These are phyloP conservation scores for Neelides sp. DNA, from an alignment of 1,140 invertebrate species.

Conservation along the genomic window DNA sequence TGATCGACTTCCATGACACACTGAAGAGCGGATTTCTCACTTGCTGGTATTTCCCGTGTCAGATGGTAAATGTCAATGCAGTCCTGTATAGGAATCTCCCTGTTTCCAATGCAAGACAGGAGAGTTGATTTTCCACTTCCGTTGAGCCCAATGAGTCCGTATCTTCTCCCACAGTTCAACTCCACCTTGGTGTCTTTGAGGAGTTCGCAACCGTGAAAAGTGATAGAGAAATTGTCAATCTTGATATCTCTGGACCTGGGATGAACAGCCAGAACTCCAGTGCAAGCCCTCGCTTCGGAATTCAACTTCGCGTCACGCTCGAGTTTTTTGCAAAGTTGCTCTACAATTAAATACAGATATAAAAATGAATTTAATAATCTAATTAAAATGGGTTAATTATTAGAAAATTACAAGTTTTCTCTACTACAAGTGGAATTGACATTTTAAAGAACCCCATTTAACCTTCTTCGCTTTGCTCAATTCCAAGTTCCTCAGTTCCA, in stretches of 20 bases:
- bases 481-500: conserved; percentile 22
- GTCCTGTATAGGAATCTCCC: conserved; percentile 90
- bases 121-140: conserved; percentile 66
- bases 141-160: conserved; percentile 73
- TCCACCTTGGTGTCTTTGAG: conserved; percentile 91
- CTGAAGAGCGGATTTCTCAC: conserved; percentile 60
- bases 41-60: conserved; percentile 62
- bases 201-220: conserved; percentile 93
- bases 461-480: background rate
- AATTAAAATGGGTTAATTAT: too few species aligned
- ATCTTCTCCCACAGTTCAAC: conserved; percentile 89
- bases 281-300: conserved; percentile 84
- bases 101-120: conserved; percentile 75
- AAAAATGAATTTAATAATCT: conserved; percentile 40
- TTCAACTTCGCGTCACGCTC: conserved; percentile 80
- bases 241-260: conserved; percentile 90
- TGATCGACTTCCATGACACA: conserved; percentile 98
- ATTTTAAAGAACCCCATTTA: background rate
- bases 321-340: conserved; percentile 71
- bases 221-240: conserved; percentile 93
- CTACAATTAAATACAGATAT: conserved; percentile 37
- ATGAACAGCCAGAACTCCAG: conserved; percentile 87
- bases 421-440: too few species aligned
- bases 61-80: conserved; percentile 97
- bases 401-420: too few species aligned